Conservation (phyloP, 2,113 vertebrate genomes). For the Thoracochromis brauschi region DNA sequence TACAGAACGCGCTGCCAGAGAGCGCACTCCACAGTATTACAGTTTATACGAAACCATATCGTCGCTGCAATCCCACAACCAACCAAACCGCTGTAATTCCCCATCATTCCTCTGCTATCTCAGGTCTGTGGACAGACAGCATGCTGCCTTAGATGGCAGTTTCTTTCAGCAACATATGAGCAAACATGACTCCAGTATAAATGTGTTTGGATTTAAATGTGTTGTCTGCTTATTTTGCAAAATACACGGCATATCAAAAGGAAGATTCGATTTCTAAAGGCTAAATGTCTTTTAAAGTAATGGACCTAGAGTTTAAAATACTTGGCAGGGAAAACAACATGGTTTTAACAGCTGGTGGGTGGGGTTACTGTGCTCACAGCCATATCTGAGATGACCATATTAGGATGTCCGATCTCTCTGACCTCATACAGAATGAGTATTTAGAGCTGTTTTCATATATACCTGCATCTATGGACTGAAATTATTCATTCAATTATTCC, state of each 20-base stretch:
- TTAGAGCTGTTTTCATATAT: background rate
- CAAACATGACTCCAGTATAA: background rate
- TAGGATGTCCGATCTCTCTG: background rate
- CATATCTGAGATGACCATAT: background rate
- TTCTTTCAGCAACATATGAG: background rate
- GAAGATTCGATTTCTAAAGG: background rate
- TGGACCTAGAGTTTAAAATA: background rate
- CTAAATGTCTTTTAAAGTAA: background rate
- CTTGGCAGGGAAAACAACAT: background rate
- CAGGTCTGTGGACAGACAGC: background rate
- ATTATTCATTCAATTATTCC: background rate
- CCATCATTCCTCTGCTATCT: slow-evolving; percentile 13
- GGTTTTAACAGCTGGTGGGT: background rate
- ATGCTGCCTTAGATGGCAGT: background rate
- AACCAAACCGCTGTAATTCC: background rate
- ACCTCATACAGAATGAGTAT: background rate
- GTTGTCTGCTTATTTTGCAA: background rate
- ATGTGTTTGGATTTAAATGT: background rate
- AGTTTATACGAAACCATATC: background rate
- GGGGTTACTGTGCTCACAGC: background rate
- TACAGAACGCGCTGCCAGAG: background rate
- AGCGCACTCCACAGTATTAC: background rate
- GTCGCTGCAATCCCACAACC: slow-evolving; percentile 3
- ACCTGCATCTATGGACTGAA: background rate
- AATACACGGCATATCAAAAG: background rate